phyloP scores from a whole-genome alignment of 2,113 vertebrate genomes.

The Lampris megalopsis region DNA sequence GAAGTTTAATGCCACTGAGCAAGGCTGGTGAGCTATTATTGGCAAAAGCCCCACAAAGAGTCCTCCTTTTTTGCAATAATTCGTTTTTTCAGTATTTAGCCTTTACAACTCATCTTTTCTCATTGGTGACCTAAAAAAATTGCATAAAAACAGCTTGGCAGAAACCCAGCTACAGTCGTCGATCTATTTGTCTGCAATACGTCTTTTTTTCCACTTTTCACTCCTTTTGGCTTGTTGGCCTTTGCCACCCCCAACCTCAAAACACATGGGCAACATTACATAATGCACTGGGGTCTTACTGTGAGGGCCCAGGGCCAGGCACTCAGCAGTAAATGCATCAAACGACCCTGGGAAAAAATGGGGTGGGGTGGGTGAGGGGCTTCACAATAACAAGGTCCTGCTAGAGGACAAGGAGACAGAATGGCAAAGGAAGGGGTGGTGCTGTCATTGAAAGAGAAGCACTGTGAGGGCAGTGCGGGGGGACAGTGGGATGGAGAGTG shows the following conservation, averaged over 20 bases:
- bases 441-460: constrained; percentile 23
- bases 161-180: too few relatives aligned
- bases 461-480: constrained; percentile 49
- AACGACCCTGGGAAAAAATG: constrained; percentile 41
- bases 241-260: constrained; percentile 38
- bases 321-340: constrained; percentile 53
- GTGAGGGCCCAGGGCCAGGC: constrained; percentile 4
- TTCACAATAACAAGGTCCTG: constrained; percentile 56
- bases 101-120: too few relatives aligned
- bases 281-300: constrained; percentile 4
- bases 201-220: too few relatives aligned
- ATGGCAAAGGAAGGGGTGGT: constrained; percentile 4
- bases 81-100: too few relatives aligned
- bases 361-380: constrained; percentile 5
- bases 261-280: constrained; percentile 23
- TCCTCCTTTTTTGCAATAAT: background rate
- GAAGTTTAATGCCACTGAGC: background rate
- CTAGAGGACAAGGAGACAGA: constrained; percentile 46
- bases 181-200: too few relatives aligned
- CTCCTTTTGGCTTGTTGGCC: constrained; percentile 15
- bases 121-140: too few relatives aligned
- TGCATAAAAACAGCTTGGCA: too few relatives aligned
- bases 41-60: background rate
- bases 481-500: constrained; percentile 58
- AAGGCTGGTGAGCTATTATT: background rate